These are phyloP conservation scores for Gambelia wislizenii DNA, from an alignment of 2,797 vertebrate genomes.

Conservation along the genomic window DNA sequence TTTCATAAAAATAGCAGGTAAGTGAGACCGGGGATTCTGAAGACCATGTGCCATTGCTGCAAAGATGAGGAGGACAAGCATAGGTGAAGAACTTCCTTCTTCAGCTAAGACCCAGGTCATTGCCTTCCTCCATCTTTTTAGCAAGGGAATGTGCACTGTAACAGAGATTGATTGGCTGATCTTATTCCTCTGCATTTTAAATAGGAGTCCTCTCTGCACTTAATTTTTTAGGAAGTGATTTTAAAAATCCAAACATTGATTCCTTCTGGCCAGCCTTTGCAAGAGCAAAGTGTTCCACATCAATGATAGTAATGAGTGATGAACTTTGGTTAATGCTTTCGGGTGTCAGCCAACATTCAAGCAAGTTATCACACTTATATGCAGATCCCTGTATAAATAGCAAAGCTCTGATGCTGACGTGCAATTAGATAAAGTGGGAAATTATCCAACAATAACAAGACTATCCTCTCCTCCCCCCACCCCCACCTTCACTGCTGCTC, in stretches of 20 bases:
- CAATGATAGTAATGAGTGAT: not conserved
- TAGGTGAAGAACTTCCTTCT: not conserved
- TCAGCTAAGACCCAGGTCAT: not conserved
- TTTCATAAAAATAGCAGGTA: not conserved
- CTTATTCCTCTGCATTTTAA: not conserved
- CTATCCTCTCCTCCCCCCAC: not conserved
- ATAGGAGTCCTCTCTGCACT: not conserved
- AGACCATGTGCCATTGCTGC: not conserved
- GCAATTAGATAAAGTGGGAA: slow-evolving; percentile 24
- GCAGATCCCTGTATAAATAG: slow-evolving; percentile 11
- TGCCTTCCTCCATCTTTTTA: not conserved
- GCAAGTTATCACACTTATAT: slow-evolving; percentile 31
- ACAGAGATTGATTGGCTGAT: not conserved
- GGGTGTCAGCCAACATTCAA: not conserved
- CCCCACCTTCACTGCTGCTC: no score
- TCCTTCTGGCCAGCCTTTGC: not conserved
- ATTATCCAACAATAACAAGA: not conserved
- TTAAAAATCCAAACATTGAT: not conserved
- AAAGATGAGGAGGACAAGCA: not conserved
- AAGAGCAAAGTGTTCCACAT: not conserved
- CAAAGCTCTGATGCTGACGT: not conserved
- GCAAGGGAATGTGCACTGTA: not conserved
- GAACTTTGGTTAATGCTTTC: not conserved
- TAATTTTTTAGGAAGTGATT: not conserved
- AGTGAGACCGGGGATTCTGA: not conserved